These are phyloP conservation scores for Acleris literana DNA, from an alignment of 2,888 invertebrate genomes.

Conservation along the genomic window DNA sequence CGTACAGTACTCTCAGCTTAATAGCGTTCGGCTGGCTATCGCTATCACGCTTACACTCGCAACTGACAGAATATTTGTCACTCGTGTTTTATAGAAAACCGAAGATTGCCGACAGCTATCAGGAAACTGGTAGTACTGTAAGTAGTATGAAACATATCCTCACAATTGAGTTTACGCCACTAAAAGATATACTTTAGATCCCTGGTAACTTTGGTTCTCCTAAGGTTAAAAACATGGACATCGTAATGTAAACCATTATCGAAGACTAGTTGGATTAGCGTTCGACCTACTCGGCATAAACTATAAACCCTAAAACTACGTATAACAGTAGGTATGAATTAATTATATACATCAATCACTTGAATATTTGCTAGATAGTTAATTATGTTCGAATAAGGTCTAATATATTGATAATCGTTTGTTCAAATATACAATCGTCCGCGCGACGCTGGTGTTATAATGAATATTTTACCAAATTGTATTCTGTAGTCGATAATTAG, in stretches of 20 bases:
- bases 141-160: too few species aligned
- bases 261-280: conserved; percentile 18
- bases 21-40: too few species aligned
- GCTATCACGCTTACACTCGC: too few species aligned
- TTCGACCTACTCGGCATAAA: conserved; percentile 29
- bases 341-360: conserved; percentile 58
- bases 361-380: conserved; percentile 69
- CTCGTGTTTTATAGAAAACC: too few species aligned
- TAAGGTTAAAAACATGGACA: too few species aligned
- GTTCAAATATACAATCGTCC: conserved; percentile 71
- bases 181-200: too few species aligned
- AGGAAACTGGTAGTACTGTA: too few species aligned
- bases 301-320: conserved; percentile 44
- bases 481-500: conserved; percentile 56
- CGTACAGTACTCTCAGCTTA: too few species aligned
- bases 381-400: conserved; percentile 73
- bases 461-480: conserved; percentile 46
- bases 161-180: neutral
- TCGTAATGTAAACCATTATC: neutral
- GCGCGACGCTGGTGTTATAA: conserved; percentile 76
- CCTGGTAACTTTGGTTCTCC: too few species aligned
- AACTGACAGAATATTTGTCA: too few species aligned
- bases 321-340: conserved; percentile 58
- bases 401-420: conserved; percentile 60
- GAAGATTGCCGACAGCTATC: too few species aligned